Evolutionary conservation across 2,113 vertebrate genomes (phyloP).

Genomic region (Cheirogaleus medius): DNA sequence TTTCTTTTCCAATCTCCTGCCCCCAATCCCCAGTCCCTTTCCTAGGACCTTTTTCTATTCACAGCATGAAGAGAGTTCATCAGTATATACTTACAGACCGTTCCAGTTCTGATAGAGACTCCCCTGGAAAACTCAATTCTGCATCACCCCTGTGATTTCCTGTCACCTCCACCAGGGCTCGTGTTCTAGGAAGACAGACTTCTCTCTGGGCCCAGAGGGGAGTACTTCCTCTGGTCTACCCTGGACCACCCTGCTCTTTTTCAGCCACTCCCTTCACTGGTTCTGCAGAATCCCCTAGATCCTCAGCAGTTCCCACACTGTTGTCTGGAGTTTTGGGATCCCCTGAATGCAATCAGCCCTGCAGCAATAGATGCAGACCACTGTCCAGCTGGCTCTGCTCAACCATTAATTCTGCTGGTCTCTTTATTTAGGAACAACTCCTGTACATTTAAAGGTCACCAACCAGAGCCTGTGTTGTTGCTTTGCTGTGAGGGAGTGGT

Average conservation of each 20-base stretch:
- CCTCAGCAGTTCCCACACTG: not conserved
- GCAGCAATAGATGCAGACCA: not conserved
- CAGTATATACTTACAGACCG: not conserved
- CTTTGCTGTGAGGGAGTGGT: not conserved
- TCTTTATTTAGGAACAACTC: not conserved
- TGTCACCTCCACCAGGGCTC: not conserved
- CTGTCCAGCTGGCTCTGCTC: not conserved
- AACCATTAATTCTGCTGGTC: not conserved
- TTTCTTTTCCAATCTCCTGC: not conserved
- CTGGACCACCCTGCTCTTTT: not conserved
- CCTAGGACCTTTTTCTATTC: not conserved
- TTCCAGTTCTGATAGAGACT: not conserved
- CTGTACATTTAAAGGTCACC: not conserved
- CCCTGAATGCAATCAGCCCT: not conserved
- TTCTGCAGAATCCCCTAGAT: not conserved
- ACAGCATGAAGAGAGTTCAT: not conserved
- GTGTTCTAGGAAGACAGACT: not conserved
- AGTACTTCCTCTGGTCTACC: too few relatives aligned
- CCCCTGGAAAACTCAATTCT: not conserved
- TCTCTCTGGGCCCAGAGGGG: not conserved
- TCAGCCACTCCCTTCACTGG: not conserved
- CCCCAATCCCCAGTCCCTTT: rapidly evolving
- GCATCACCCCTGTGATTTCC: not conserved
- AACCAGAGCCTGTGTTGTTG: not conserved
- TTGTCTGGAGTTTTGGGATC: not conserved